A percentile compares a stretch with the other conserved stretches of the same genome.
phyloP scores from a whole-genome alignment of 2,797 vertebrate genomes.

The Parotocinclus haroldoi region DNA sequence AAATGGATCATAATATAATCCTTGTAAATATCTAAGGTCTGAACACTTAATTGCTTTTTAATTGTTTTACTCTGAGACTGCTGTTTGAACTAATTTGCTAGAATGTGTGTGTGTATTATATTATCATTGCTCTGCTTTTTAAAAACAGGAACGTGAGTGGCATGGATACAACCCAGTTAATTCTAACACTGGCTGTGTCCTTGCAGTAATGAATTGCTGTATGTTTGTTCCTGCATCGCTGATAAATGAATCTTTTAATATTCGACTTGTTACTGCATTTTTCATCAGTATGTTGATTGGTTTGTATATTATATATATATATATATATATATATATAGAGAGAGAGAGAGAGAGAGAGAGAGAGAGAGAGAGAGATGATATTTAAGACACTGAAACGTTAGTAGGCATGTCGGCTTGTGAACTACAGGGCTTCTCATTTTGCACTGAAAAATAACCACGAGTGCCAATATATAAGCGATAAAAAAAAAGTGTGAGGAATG shows the following conservation, averaged over 20 bases:
- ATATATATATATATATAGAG: too few species aligned
- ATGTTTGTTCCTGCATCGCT: background rate
- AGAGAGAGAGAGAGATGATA: too few species aligned
- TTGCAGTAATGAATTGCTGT: background rate
- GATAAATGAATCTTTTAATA: background rate
- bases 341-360: too few species aligned
- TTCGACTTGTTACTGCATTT: background rate
- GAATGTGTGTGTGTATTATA: too few species aligned
- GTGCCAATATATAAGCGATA: background rate
- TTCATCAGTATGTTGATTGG: background rate
- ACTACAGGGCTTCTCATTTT: background rate
- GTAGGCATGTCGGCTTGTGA: background rate
- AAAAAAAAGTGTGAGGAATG: conserved; percentile 58
- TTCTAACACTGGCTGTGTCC: background rate
- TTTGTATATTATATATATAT: background rate
- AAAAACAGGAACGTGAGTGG: conserved; percentile 48
- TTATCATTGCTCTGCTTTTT: too few species aligned
- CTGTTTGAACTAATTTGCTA: too few species aligned
- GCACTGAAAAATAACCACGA: too few species aligned
- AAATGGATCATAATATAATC: too few species aligned
- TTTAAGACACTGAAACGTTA: background rate
- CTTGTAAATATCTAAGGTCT: too few species aligned
- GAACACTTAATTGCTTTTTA: too few species aligned
- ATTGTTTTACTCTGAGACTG: too few species aligned
- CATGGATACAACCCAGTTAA: background rate